Evolutionary conservation across 1,140 invertebrate genomes (phyloP), one percentile per base, ranked within the genome.

Genomic region (Planococcus citri): DNA sequence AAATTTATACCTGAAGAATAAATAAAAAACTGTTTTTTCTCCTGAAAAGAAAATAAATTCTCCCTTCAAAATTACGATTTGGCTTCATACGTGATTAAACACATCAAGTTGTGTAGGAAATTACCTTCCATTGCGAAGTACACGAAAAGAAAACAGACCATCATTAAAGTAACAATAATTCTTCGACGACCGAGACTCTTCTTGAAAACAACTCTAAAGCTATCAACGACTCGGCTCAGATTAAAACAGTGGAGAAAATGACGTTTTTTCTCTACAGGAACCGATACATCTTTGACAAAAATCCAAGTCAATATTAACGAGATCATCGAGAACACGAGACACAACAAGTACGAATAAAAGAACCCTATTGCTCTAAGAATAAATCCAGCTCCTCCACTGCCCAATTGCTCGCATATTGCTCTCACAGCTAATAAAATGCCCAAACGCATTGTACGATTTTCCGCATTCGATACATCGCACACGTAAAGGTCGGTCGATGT

Each of bases 1-100:
- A 27, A 74, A 72, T 57, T 73, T 73, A 38, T 73, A 71, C n/a
- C 74, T 38, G 12, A 74, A 61, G 61, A 71, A 75, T 20, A 75
- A 61, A 60, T 73, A 75, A 29, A 74, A 24, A n/a, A 74, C 57
- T 24, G 72, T 70, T 57, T 68, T 68, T 69, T 74, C 74, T n/a
- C 74, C 74, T 71, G 67, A 60, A 71, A 73, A 58, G 12, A 41
- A 12, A 27, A 72, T 27, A 3, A 20, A 9, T 51, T 9, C 3
- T 51, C 17, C 17, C 17, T n/a, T 51, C 41, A 51, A 37, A 37
- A 8, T 8, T 14, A 6, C 14, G 14, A 37, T 6, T 37, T 6
- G 33, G n/a, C n/a, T n/a, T n/a, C 33, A 37, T 14, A 14, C 14
- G 33, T 37, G 33, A 8, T 14, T 8, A 37, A 8, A 8, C 33